Conservation (phyloP, 2,888 invertebrate species). For the Macaria liturata region DNA sequence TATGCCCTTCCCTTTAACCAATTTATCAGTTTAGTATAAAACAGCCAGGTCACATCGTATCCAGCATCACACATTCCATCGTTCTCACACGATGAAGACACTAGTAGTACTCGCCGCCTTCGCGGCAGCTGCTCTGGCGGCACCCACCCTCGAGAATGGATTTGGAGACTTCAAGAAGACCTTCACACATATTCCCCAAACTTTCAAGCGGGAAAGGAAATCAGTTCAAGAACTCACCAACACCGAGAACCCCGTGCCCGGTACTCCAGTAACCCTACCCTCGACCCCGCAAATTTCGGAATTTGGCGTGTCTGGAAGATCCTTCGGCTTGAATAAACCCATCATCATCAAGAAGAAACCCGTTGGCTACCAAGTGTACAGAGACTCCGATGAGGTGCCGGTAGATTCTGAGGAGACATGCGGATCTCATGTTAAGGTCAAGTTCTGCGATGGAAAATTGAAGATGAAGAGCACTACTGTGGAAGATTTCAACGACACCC, state of each 20-base stretch:
- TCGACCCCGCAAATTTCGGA: constrained; percentile 28
- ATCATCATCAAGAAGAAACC: constrained; percentile 64
- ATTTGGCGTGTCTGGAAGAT: constrained; percentile 45
- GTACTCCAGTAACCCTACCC: constrained; percentile 17
- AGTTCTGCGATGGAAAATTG: constrained; percentile 58
- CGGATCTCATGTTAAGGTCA: constrained; percentile 64
- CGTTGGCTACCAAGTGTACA: constrained; percentile 57
- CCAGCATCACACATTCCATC: constrained; percentile 55
- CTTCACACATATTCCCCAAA: constrained; percentile 26
- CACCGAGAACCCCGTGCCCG: constrained; percentile 16
- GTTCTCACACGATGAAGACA: constrained; percentile 67
- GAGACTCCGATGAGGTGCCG: constrained; percentile 66
- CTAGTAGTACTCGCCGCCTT: constrained; percentile 62
- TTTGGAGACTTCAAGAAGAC: constrained; percentile 37
- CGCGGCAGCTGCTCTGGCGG: constrained; percentile 56
- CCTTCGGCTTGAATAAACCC: constrained; percentile 54
- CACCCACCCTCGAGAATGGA: constrained; percentile 54
- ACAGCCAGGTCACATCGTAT: constrained; percentile 41
- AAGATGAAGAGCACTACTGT: constrained; percentile 40
- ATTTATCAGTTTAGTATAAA: constrained; percentile 63
- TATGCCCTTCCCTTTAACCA: constrained; percentile 34
- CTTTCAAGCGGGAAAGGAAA: constrained; percentile 54
- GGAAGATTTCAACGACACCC: constrained; percentile 35
- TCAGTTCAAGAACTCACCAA: constrained; percentile 42
- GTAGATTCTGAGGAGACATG: constrained; percentile 59